These are phyloP conservation scores for Amphiprion clarkii DNA, from an alignment of 2,797 vertebrate genomes.

Conservation along the genomic window DNA sequence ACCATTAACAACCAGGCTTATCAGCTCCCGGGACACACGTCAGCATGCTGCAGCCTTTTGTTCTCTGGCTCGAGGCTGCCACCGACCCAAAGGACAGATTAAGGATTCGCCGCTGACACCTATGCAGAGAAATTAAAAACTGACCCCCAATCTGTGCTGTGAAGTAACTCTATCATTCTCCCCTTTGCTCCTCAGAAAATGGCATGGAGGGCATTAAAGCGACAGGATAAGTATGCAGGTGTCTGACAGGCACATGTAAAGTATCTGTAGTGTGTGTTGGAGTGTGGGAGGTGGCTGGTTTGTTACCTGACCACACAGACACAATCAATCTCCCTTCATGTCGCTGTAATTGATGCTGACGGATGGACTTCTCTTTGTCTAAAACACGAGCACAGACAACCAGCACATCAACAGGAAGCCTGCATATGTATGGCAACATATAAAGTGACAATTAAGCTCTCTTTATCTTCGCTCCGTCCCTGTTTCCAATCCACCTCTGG, in stretches of 20 bases:
- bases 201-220: constrained; percentile 28
- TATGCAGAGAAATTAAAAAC: constrained; percentile 60
- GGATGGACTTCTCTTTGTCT: constrained; percentile 63
- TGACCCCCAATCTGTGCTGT: constrained; percentile 49
- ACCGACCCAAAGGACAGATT: constrained; percentile 55
- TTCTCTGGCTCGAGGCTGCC: constrained; percentile 63
- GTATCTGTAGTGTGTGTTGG: constrained; percentile 54
- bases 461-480: not conserved
- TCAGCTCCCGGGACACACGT: constrained; percentile 78
- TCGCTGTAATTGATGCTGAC: constrained; percentile 69
- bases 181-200: constrained; percentile 47
- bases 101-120: constrained; percentile 54
- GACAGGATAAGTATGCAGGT: constrained; percentile 43
- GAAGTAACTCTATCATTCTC: constrained; percentile 51
- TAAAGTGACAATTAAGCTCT: constrained; percentile 24
- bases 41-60: constrained; percentile 73
- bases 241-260: constrained; percentile 61
- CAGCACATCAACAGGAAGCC: not conserved
- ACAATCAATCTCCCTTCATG: constrained; percentile 76
- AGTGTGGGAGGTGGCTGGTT: constrained; percentile 57
- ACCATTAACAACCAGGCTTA: constrained; percentile 83
- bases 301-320: constrained; percentile 78
- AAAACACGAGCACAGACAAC: constrained; percentile 31
- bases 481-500: constrained; percentile 88
- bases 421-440: constrained; percentile 10